A percentile compares a stretch with the other conserved stretches of the same genome.
Evolutionary conservation across 2,888 invertebrate species (phyloP).

Genomic region (Philhelius pedissequus): DNA sequence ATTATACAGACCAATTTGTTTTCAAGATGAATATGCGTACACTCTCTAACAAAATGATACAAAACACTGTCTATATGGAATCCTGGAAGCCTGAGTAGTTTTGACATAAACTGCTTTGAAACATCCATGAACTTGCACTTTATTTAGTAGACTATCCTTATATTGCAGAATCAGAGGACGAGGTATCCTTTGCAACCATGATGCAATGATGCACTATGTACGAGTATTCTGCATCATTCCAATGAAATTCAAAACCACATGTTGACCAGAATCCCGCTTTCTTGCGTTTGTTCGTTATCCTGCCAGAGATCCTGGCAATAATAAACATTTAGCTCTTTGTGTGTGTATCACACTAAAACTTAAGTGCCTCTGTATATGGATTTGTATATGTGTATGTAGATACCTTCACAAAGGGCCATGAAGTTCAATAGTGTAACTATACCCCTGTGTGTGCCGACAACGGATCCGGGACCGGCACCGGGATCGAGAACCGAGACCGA

Average conservation of each 20-base stretch:
- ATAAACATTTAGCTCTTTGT: conserved; percentile 30
- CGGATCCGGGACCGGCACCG: background rate
- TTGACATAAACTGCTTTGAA: background rate
- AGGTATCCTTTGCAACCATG: background rate
- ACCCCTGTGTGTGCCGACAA: conserved; percentile 11
- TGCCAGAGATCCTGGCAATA: conserved; percentile 47
- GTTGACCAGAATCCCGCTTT: conserved; percentile 42
- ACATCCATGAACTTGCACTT: background rate
- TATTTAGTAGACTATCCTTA: conserved; percentile 48
- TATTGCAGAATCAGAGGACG: background rate
- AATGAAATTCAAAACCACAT: conserved; percentile 65
- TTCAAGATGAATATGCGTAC: too few species aligned
- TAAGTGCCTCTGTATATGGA: conserved; percentile 1
- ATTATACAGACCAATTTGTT: too few species aligned
- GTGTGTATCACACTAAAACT: background rate
- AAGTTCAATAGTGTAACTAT: conserved; percentile 38
- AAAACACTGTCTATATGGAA: too few species aligned
- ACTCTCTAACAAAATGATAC: too few species aligned
- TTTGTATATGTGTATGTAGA: too few species aligned
- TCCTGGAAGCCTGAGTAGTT: too few species aligned
- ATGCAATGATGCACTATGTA: background rate
- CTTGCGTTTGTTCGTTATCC: background rate
- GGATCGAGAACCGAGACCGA: background rate
- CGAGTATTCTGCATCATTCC: conserved; percentile 49
- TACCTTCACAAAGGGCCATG: background rate